Evolutionary conservation across 2,888 invertebrate genomes (phyloP).

Genomic region (Sussaba pulchella): DNA sequence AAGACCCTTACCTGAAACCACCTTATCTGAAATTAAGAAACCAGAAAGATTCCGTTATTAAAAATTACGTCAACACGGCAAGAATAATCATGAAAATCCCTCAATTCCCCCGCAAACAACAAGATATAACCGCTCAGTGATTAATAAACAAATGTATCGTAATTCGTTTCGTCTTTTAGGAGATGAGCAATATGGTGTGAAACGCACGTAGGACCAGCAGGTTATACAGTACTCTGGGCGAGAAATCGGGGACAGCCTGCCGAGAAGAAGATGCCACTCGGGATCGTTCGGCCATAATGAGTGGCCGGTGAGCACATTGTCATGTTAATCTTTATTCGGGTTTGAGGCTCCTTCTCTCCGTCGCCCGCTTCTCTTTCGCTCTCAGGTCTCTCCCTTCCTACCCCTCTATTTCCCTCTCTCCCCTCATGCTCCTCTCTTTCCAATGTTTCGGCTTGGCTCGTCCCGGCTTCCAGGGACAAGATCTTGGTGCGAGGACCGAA

Average conservation of each 20-base stretch:
- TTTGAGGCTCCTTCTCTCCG: constrained; percentile 68
- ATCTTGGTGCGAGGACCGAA: constrained; percentile 71
- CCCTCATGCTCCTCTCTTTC: no score
- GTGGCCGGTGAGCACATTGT: constrained; percentile 82
- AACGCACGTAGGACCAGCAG: constrained; percentile 14
- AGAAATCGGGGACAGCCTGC: constrained; percentile 51
- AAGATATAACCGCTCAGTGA: no score
- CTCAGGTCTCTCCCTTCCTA: not conserved
- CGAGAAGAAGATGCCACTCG: constrained; percentile 66
- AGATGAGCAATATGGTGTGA: constrained; percentile 18
- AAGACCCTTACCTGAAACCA: no score
- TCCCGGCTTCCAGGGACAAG: constrained; percentile 71
- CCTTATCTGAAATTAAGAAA: no score
- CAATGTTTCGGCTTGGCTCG: constrained; percentile 62
- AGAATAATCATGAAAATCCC: no score
- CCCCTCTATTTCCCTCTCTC: constrained; percentile 14
- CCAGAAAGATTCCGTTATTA: no score
- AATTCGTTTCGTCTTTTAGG: constrained; percentile 51
- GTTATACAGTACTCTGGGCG: constrained; percentile 30
- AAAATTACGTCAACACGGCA: no score
- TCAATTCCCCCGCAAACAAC: no score
- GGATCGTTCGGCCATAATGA: constrained; percentile 79
- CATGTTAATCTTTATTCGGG: constrained; percentile 80
- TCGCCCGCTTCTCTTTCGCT: constrained; percentile 28
- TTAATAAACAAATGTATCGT: constrained; percentile 27